These are phyloP conservation scores for Cyaniris semiargus DNA, from an alignment of 2,888 invertebrate species.

Conservation along the genomic window DNA sequence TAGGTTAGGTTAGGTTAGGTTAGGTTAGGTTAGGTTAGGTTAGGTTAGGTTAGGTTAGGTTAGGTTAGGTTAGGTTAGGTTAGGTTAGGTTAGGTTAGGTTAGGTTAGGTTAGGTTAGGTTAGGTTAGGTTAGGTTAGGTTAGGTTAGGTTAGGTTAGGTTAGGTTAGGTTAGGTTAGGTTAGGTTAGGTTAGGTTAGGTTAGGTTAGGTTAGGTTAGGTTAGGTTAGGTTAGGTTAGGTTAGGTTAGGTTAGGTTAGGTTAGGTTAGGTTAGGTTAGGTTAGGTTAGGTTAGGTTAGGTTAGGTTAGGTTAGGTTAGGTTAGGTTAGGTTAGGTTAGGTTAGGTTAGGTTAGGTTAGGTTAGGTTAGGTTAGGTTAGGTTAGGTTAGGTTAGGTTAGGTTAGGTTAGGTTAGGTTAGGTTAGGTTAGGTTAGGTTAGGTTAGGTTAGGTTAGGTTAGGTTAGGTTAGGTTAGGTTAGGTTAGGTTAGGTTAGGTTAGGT, in stretches of 20 bases:
- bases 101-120: constrained; percentile 34
- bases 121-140: constrained; percentile 34
- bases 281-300: constrained; percentile 32
- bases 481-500: no score
- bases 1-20: constrained; percentile 37
- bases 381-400: no score
- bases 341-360: constrained; percentile 22
- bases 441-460: no score
- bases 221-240: constrained; percentile 32
- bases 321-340: constrained; percentile 32
- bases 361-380: no score
- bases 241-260: constrained; percentile 32
- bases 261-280: constrained; percentile 32
- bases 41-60: constrained; percentile 35
- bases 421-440: no score
- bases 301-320: constrained; percentile 32
- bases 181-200: constrained; percentile 32
- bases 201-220: constrained; percentile 31
- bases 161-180: constrained; percentile 33
- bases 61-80: constrained; percentile 35
- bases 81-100: constrained; percentile 35
- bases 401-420: no score
- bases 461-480: no score
- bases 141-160: constrained; percentile 34
- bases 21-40: constrained; percentile 37